Conservation (phyloP, 2,888 invertebrate species). For the Sesia apiformis region DNA sequence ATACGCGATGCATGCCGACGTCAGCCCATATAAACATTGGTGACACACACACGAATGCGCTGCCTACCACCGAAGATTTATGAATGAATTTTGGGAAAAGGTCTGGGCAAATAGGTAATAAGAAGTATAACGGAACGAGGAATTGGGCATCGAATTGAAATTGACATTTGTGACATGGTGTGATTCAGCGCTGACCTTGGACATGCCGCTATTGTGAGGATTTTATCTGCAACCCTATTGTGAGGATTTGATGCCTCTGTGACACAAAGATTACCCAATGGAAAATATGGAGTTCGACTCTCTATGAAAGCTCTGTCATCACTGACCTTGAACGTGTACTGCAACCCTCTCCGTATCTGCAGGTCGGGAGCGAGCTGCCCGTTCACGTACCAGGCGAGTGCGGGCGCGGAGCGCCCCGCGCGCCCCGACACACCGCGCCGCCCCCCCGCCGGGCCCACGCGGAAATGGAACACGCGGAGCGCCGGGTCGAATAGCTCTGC, state of each 20-base stretch:
- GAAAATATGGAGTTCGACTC: not conserved
- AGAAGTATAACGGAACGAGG: too few species aligned
- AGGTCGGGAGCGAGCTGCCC: slow-evolving; percentile 91
- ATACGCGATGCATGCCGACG: too few species aligned
- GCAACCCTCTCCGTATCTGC: slow-evolving; percentile 88
- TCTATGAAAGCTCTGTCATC: too few species aligned
- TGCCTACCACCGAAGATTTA: too few species aligned
- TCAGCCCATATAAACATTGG: not conserved
- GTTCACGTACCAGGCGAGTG: slow-evolving; percentile 95
- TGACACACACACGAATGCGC: too few species aligned
- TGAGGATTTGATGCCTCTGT: not conserved
- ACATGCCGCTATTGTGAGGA: too few species aligned
- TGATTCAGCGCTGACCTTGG: too few species aligned
- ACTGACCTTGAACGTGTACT: slow-evolving; percentile 85
- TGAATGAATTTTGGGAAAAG: too few species aligned
- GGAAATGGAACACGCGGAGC: slow-evolving; percentile 86
- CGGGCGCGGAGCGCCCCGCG: slow-evolving; percentile 78
- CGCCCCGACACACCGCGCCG: slow-evolving; percentile 80
- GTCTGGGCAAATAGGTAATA: too few species aligned
- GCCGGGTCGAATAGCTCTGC: slow-evolving; percentile 74
- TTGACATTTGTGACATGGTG: too few species aligned
- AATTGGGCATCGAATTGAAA: too few species aligned
- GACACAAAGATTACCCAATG: not conserved
- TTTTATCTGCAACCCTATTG: too few species aligned
- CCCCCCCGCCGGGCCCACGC: slow-evolving; percentile 89